Percentiles rank a stretch among this genome's conserved stretches.
phyloP scores from a whole-genome alignment of 2,113 vertebrate genomes.

The Herpetotheres cachinnans region DNA sequence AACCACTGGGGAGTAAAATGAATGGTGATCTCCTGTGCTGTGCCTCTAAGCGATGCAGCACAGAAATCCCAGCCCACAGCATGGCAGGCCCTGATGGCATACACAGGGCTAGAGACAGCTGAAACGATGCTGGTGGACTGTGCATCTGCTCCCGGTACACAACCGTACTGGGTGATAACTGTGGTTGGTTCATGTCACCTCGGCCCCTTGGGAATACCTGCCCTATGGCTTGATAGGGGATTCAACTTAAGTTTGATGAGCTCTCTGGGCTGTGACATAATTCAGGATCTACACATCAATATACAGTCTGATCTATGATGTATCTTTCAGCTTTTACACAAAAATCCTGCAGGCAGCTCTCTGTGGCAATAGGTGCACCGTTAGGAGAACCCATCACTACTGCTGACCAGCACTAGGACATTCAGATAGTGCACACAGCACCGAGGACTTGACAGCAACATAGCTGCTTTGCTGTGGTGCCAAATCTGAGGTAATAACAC shows the following conservation, averaged over 20 bases:
- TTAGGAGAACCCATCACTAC: not conserved
- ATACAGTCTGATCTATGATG: not conserved
- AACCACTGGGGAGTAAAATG: not conserved
- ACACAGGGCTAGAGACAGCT: not conserved
- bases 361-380: fast-evolving
- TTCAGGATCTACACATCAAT: not conserved
- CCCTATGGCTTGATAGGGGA: not conserved
- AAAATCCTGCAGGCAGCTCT: not conserved
- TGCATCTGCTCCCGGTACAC: not conserved
- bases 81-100: not conserved
- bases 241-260: not conserved
- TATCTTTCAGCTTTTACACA: not conserved
- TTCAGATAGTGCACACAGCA: not conserved
- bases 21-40: not conserved
- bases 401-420: not conserved
- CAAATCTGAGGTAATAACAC: not conserved
- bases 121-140: fast-evolving
- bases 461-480: not conserved
- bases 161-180: not conserved
- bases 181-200: not conserved
- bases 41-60: not conserved
- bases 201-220: not conserved
- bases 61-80: not conserved
- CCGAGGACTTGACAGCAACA: not conserved
- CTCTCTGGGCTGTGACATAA: not conserved